phyloP scores from a whole-genome alignment of 2,113 vertebrate species.

The Muscicapa adusta region DNA sequence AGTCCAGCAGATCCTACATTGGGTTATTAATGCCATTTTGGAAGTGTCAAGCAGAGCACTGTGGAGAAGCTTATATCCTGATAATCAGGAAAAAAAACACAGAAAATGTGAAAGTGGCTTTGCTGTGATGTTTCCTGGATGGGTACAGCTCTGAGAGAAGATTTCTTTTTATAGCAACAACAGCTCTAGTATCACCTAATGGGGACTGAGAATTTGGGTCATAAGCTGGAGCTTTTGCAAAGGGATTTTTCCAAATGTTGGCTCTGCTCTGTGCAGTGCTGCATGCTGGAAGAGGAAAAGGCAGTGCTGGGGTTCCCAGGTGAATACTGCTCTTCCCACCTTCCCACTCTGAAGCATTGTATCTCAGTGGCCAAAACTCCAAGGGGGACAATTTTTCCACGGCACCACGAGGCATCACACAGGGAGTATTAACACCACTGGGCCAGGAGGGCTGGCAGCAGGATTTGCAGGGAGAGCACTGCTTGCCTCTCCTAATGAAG shows the following conservation, averaged over 20 bases:
- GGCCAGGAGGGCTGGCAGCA: too few species aligned
- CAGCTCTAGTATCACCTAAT: background rate
- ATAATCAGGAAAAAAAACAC: background rate
- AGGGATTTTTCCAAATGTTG: background rate
- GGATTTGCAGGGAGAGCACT: background rate
- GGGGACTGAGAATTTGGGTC: constrained; percentile 11
- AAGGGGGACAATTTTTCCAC: background rate
- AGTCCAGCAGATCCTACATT: background rate
- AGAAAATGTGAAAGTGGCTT: background rate
- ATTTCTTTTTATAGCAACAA: constrained; percentile 5
- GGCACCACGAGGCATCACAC: accelerated
- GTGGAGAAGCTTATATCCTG: background rate
- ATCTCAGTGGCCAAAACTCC: background rate
- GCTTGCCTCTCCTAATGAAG: background rate
- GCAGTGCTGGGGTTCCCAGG: accelerated
- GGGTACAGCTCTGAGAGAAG: background rate
- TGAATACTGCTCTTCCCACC: background rate
- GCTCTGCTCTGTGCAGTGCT: background rate
- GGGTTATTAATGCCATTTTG: background rate
- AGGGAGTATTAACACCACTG: background rate
- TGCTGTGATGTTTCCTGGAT: background rate
- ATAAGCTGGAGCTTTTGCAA: background rate
- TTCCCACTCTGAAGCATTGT: background rate
- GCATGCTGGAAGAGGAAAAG: background rate
- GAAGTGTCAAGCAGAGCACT: background rate